phyloP scores from a whole-genome alignment of 1,140 invertebrate genomes.

The Tetramorium alpestre region DNA sequence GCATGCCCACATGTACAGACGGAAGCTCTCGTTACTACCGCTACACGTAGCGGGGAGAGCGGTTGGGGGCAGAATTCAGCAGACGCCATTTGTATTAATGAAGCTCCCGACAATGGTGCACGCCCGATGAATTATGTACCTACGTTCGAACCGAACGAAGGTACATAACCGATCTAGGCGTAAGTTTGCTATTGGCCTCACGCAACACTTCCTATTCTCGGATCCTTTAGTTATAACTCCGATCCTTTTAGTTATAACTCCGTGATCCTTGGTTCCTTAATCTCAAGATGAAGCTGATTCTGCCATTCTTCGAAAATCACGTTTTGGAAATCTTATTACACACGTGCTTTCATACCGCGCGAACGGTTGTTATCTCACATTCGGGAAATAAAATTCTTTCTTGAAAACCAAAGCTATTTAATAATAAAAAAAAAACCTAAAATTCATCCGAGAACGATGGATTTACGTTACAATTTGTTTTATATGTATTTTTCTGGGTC shows the following conservation, averaged over 20 bases:
- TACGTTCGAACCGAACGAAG: conserved; percentile 83
- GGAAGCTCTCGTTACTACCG: conserved; percentile 69
- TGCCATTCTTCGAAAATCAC: conserved; percentile 25
- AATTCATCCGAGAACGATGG: neutral
- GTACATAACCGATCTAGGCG: conserved; percentile 65
- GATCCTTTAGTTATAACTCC: conserved; percentile 20
- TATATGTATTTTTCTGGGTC: neutral
- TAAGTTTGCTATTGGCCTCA: conserved; percentile 70
- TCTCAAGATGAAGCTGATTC: neutral
- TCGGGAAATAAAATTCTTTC: neutral
- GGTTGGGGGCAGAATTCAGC: conserved; percentile 81
- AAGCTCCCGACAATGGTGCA: conserved; percentile 85
- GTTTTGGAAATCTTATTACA: neutral
- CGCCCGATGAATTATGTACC: conserved; percentile 86
- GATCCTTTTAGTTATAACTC: conserved; percentile 37
- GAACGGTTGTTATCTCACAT: neutral
- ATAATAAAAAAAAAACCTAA: neutral
- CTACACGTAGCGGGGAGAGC: conserved; percentile 62
- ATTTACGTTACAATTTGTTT: neutral
- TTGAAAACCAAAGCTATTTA: neutral
- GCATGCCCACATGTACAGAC: conserved; percentile 42
- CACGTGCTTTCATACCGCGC: neutral
- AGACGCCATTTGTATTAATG: conserved; percentile 87
- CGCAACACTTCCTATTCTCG: conserved; percentile 51
- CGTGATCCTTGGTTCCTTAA: conserved; percentile 36